Evolutionary conservation across 2,797 vertebrate species (phyloP).

Genomic region (Saxicola maurus): DNA sequence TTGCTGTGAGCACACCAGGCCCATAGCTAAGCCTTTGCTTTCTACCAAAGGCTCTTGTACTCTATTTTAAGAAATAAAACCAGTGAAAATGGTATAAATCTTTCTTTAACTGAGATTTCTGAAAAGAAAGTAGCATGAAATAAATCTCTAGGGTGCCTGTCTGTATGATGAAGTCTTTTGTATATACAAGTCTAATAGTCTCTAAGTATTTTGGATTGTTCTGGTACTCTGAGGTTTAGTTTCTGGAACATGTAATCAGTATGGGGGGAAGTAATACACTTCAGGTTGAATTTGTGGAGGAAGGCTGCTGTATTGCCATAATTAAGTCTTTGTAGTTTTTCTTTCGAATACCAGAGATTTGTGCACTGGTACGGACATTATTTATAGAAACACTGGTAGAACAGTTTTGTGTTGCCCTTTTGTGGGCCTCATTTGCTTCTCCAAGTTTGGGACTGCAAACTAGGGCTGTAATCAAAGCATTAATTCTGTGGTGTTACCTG

Average conservation of each 20-base stretch:
- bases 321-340: conserved; percentile 23
- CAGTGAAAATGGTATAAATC: neutral
- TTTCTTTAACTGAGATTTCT: neutral
- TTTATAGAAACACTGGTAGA: conserved; percentile 28
- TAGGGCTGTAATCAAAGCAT: conserved; percentile 6
- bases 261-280: neutral
- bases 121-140: neutral
- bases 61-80: neutral
- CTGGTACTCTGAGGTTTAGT: neutral
- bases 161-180: neutral
- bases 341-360: neutral
- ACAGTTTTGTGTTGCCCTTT: conserved; percentile 30
- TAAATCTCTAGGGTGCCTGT: neutral
- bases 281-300: neutral
- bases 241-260: neutral
- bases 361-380: neutral
- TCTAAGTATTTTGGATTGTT: neutral
- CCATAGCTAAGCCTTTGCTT: neutral
- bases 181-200: neutral
- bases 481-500: conserved; percentile 30
- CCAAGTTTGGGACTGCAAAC: neutral
- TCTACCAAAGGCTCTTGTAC: neutral
- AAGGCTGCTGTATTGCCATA: neutral
- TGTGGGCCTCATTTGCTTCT: conserved; percentile 28
- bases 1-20: neutral